Conservation (phyloP, 35 echinoderm and acorn worm genomes). For the Diadema setosum region DNA sequence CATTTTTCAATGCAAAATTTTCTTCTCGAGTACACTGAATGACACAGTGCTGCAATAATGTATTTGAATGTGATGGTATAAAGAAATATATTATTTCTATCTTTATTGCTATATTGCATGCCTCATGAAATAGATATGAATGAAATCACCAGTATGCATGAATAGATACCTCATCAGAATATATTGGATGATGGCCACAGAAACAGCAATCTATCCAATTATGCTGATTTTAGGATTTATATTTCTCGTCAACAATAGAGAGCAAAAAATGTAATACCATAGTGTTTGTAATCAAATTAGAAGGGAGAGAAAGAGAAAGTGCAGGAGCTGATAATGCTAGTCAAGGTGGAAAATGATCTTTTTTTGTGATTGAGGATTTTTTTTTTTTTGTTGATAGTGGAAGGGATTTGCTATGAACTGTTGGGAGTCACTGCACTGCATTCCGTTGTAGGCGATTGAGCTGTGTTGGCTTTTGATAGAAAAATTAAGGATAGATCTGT, state of each 20-base stretch:
- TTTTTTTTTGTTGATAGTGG: neutral
- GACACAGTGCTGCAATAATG: no score
- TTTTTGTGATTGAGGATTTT: neutral
- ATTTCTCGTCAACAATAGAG: neutral
- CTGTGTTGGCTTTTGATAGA: neutral
- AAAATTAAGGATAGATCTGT: neutral
- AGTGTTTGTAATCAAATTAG: neutral
- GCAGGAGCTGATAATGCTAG: neutral
- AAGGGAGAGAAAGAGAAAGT: neutral
- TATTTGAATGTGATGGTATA: no score
- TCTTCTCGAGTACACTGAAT: no score
- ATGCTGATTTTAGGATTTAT: neutral
- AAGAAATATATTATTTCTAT: no score
- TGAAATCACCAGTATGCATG: no score
- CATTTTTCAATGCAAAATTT: no score
- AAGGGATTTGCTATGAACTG: neutral
- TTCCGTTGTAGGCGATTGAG: neutral
- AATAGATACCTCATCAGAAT: no score
- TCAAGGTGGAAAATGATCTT: neutral
- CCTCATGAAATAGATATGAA: no score
- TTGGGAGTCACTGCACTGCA: conserved; percentile 5
- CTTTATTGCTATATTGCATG: no score
- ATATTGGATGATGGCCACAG: no score
- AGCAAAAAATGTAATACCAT: neutral
- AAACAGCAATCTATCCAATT: neutral